Percentiles rank a stretch among this genome's conserved stretches.
phyloP scores from a whole-genome alignment of 2,113 vertebrate species.

The Sardina pilchardus region DNA sequence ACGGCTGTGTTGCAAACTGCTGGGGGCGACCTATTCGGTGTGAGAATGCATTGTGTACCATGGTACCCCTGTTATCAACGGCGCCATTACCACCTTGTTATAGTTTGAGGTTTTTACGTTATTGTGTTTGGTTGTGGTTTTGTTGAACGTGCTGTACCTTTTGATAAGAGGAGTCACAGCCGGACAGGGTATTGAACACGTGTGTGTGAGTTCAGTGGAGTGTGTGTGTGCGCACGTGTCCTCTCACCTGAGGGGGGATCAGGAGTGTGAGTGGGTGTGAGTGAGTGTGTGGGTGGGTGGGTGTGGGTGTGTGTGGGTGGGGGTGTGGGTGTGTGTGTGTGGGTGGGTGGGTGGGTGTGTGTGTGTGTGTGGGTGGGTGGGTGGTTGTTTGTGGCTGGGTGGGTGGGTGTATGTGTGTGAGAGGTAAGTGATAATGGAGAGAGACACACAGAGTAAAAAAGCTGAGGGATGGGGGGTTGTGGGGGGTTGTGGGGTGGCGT shows the following conservation, averaged over 20 bases:
- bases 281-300: neutral
- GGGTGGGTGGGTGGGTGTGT: no score
- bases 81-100: neutral
- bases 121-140: neutral
- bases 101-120: neutral
- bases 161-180: neutral
- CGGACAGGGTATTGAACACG: neutral
- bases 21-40: no score
- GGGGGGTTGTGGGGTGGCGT: no score
- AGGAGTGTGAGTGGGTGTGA: neutral
- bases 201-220: neutral
- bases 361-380: no score
- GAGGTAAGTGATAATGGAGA: no score
- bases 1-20: no score
- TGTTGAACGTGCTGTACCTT: neutral
- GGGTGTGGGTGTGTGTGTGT: neutral
- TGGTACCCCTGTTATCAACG: neutral
- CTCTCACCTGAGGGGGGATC: neutral
- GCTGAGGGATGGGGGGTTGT: no score
- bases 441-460: no score
- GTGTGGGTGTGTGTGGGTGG: neutral
- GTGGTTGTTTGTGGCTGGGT: no score
- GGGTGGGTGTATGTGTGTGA: no score
- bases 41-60: no score
- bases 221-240: neutral